Evolutionary conservation across 2,888 invertebrate species (phyloP).

Genomic region (Synergus laeviventris): DNA sequence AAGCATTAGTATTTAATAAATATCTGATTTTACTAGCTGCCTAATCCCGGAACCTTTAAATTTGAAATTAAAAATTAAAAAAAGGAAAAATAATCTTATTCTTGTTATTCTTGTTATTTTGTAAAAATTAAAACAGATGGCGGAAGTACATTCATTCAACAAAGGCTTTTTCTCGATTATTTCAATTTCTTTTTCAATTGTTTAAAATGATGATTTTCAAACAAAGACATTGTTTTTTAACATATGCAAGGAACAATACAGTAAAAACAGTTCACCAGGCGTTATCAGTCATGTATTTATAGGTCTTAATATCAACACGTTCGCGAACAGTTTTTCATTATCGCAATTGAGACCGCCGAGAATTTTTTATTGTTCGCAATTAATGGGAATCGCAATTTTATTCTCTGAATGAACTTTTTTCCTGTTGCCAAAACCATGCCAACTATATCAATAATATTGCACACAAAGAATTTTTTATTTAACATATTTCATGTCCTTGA

Average conservation of each 20-base stretch:
- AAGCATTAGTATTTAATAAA: no score
- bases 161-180: not conserved
- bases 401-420: no score
- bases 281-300: slow-evolving; percentile 60
- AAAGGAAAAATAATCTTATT: not conserved
- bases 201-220: slow-evolving; percentile 50
- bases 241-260: slow-evolving; percentile 41
- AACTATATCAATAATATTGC: no score
- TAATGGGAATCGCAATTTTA: not conserved
- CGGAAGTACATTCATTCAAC: not conserved
- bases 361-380: slow-evolving; percentile 7
- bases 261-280: slow-evolving; percentile 35
- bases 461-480: no score
- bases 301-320: slow-evolving; percentile 44
- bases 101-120: not conserved
- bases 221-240: slow-evolving; percentile 42
- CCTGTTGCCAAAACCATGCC: no score
- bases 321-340: slow-evolving; percentile 31
- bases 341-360: slow-evolving; percentile 18
- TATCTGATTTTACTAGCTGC: no score
- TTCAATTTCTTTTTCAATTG: slow-evolving; percentile 31
- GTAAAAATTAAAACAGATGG: not conserved
- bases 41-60: not conserved
- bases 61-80: not conserved
- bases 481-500: not conserved